Conservation (phyloP, 92 coral and sea anemone genomes). For the Isaurus tuberculatus region DNA sequence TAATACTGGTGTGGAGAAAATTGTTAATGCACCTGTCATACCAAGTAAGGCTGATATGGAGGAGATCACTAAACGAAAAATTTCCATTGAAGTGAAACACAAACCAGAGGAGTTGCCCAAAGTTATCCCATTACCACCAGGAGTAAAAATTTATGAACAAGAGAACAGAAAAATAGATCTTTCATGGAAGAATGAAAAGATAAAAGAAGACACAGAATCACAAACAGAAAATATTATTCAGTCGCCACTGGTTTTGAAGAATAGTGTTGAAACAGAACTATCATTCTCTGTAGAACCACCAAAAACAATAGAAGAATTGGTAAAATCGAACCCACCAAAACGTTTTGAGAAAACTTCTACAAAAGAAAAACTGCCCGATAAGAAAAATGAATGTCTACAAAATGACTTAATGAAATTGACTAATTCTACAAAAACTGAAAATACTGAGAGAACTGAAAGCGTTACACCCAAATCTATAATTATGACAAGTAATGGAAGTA, state of each 20-base stretch:
- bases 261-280: slow-evolving; percentile 28
- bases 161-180: not conserved
- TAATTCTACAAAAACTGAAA: slow-evolving; percentile 35
- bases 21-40: not conserved
- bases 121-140: slow-evolving; percentile 17
- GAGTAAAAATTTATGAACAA: not conserved
- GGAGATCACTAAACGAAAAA: slow-evolving; percentile 37
- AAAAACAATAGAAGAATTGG: slow-evolving; percentile 37
- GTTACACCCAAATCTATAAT: slow-evolving; percentile 37
- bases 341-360: slow-evolving; percentile 13
- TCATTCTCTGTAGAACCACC: not conserved
- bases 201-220: not conserved
- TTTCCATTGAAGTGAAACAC: slow-evolving; percentile 30
- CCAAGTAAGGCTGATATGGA: slow-evolving; percentile 8
- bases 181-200: not conserved
- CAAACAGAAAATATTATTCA: not conserved
- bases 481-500: slow-evolving; percentile 30
- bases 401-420: slow-evolving; percentile 15
- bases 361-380: slow-evolving; percentile 10
- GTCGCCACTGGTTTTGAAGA: slow-evolving; percentile 5
- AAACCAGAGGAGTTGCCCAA: slow-evolving; percentile 32
- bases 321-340: slow-evolving; percentile 21
- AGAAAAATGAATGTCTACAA: slow-evolving; percentile 6
- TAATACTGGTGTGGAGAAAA: not conserved
- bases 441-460: slow-evolving; percentile 34